phyloP scores from a whole-genome alignment of 2,797 vertebrate species.

The Podarcis siculus region DNA sequence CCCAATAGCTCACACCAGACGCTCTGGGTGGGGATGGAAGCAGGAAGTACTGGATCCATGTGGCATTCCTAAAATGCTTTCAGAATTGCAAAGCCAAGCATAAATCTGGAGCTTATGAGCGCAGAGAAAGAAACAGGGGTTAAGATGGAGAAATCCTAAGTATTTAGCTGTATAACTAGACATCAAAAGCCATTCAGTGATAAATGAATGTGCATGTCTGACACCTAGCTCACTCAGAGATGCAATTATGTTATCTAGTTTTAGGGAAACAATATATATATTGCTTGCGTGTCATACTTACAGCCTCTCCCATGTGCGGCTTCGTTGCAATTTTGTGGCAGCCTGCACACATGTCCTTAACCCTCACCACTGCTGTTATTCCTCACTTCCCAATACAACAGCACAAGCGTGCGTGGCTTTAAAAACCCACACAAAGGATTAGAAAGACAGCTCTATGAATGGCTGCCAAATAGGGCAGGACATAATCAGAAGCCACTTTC shows the following conservation, averaged over 20 bases:
- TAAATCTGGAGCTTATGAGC: background rate
- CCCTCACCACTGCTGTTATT: background rate
- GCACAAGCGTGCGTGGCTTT: background rate
- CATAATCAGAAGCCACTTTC: background rate
- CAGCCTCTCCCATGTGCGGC: background rate
- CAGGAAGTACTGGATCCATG: conserved; percentile 4
- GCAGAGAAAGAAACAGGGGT: background rate
- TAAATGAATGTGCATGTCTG: background rate
- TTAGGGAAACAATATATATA: background rate
- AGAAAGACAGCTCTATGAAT: background rate
- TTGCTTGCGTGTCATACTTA: background rate
- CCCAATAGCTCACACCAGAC: background rate
- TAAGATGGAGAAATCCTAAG: background rate
- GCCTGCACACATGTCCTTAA: background rate
- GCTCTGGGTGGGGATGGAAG: conserved; percentile 3
- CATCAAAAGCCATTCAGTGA: background rate
- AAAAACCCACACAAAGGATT: background rate
- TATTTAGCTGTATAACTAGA: background rate
- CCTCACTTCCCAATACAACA: background rate
- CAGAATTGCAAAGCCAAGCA: conserved; percentile 30
- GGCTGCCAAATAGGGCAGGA: background rate
- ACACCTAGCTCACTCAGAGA: background rate
- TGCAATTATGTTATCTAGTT: background rate
- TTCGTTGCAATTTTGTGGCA: background rate
- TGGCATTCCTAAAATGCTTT: conserved; percentile 35